These are phyloP conservation scores for Trypoxylon attenuatum DNA, from an alignment of 2,888 invertebrate genomes.

Conservation along the genomic window DNA sequence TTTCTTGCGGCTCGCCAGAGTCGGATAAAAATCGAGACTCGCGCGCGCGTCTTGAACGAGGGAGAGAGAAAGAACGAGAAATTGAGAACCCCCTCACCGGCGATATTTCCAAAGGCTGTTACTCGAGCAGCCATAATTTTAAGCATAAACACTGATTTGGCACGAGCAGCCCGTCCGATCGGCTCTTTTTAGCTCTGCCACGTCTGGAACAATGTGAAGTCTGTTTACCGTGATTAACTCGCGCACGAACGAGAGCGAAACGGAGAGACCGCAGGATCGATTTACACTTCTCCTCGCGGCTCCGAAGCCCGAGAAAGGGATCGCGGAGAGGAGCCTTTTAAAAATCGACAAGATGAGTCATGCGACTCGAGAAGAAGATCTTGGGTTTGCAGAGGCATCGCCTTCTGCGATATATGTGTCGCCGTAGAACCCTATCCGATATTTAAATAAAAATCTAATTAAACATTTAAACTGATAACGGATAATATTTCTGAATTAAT, in stretches of 20 bases:
- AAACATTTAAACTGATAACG: no score
- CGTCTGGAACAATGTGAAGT: conserved; percentile 55
- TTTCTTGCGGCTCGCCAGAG: neutral
- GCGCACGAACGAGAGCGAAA: conserved; percentile 51
- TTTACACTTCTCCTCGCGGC: conserved; percentile 43
- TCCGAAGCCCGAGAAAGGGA: neutral
- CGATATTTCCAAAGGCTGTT: conserved; percentile 61
- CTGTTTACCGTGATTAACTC: conserved; percentile 62
- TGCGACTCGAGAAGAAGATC: neutral
- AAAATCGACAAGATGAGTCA: conserved; percentile 31
- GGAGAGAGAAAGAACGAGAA: neutral
- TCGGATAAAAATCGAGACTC: conserved; percentile 10
- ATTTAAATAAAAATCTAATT: no score
- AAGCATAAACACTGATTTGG: conserved; percentile 65
- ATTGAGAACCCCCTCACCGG: conserved; percentile 54
- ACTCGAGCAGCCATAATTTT: conserved; percentile 63
- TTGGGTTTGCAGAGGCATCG: no score
- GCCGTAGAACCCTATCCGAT: no score
- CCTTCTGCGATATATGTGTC: neutral
- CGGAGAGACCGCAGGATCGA: conserved; percentile 37
- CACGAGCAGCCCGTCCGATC: conserved; percentile 48
- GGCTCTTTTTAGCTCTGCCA: conserved; percentile 28
- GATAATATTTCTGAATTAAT: no score
- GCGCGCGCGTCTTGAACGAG: neutral
- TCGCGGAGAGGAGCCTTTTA: conserved; percentile 12